These are phyloP conservation scores for Andrena praecox DNA, from an alignment of 2,888 invertebrate genomes.

Conservation along the genomic window DNA sequence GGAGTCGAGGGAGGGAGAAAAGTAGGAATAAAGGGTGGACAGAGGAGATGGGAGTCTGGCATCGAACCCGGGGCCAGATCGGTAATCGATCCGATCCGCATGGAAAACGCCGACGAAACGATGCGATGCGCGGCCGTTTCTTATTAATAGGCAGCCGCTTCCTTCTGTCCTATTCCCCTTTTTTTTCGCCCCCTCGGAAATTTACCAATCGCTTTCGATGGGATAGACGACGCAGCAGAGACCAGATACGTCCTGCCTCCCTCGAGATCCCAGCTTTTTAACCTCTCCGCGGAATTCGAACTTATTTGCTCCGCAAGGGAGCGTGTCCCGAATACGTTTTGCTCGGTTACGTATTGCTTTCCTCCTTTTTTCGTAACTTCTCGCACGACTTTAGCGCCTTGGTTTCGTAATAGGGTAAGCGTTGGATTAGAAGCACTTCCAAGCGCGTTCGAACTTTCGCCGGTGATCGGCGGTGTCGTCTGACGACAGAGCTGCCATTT, in stretches of 20 bases:
- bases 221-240: background rate
- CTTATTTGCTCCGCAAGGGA: background rate
- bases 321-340: conserved; percentile 13
- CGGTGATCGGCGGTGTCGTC: background rate
- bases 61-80: conserved; percentile 69
- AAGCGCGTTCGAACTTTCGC: conserved; percentile 1
- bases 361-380: background rate
- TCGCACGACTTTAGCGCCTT: background rate
- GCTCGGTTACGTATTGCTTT: background rate
- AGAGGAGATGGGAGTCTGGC: conserved; percentile 30
- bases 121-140: conserved; percentile 76
- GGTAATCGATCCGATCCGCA: conserved; percentile 81
- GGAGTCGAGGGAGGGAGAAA: conserved; percentile 50
- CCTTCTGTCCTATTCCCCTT: conserved; percentile 31
- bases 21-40: conserved; percentile 45
- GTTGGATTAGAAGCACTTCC: conserved; percentile 14
- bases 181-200: conserved; percentile 2
- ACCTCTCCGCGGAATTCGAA: background rate
- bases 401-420: conserved; percentile 28
- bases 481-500: background rate
- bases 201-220: background rate
- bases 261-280: background rate
- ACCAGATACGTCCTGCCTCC: background rate
- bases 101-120: conserved; percentile 76
- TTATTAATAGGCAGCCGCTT: conserved; percentile 82